Evolutionary conservation across 2,797 vertebrate genomes (phyloP).

Genomic region (Melanotaenia trifasciata): DNA sequence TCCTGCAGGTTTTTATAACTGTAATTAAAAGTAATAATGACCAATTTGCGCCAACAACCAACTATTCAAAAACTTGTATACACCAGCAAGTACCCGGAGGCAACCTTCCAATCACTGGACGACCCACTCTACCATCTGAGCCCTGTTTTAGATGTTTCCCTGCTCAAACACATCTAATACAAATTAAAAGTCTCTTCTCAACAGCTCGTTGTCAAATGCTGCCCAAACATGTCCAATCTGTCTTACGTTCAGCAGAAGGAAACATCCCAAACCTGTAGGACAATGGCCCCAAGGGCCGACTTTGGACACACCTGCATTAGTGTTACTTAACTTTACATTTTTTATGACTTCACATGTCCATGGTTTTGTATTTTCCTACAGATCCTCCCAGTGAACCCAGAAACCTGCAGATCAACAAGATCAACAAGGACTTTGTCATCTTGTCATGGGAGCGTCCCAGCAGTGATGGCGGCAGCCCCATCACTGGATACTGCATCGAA

Average conservation of each 20-base stretch:
- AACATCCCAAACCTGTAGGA: neutral
- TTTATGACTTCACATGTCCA: neutral
- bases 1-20: too few species aligned
- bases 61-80: too few species aligned
- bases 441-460: conserved; percentile 94
- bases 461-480: conserved; percentile 93
- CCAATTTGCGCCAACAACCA: too few species aligned
- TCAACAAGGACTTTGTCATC: conserved; percentile 94
- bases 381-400: conserved; percentile 95
- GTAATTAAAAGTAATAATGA: too few species aligned
- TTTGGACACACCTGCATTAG: neutral
- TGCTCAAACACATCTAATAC: neutral
- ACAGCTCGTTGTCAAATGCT: neutral
- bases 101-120: too few species aligned
- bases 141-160: neutral
- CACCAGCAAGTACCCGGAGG: too few species aligned
- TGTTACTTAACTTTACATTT: neutral
- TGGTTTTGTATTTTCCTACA: conserved; percentile 52
- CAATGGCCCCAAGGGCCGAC: neutral
- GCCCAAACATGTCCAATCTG: neutral
- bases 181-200: neutral
- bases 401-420: conserved; percentile 90
- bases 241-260: neutral
- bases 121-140: too few species aligned
- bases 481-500: conserved; percentile 93